Conservation (phyloP, 2,113 vertebrate species). For the Vidua macroura region DNA sequence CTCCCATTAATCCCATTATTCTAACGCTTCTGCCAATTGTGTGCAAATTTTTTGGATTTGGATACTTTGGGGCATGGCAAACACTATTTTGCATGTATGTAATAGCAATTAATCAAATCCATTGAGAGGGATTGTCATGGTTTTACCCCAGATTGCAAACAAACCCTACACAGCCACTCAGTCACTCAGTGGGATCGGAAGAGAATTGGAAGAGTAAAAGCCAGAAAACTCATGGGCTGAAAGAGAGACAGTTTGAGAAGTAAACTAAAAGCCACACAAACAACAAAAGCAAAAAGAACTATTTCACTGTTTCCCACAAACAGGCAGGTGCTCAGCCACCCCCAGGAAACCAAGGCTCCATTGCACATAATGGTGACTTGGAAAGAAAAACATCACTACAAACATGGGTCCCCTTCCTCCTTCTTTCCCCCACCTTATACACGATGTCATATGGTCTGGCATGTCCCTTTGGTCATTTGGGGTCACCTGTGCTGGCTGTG, state of each 20-base stretch:
- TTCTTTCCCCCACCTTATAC: not conserved
- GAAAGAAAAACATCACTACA: not conserved
- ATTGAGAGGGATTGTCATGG: too few species aligned
- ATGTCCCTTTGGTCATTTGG: not conserved
- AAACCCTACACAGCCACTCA: not conserved
- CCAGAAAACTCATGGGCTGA: not conserved
- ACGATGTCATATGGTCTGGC: not conserved
- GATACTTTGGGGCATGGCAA: not conserved
- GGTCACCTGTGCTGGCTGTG: not conserved
- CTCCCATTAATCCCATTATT: not conserved
- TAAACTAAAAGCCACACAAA: fast-evolving
- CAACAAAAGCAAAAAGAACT: not conserved
- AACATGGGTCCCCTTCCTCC: not conserved
- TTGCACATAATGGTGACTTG: not conserved
- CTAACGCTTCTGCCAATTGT: not conserved
- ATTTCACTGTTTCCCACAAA: not conserved
- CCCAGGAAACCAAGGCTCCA: not conserved
- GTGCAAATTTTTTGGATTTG: not conserved
- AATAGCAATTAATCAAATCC: not conserved
- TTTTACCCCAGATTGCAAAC: not conserved
- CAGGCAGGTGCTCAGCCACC: not conserved
- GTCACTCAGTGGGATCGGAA: not conserved
- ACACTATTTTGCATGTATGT: not conserved
- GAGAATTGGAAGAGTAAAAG: not conserved
- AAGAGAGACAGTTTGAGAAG: not conserved